Evolutionary conservation across 1,140 invertebrate species (phyloP), one percentile per base, ranked within the genome.

Genomic region (Notospermus geniculatus): DNA sequence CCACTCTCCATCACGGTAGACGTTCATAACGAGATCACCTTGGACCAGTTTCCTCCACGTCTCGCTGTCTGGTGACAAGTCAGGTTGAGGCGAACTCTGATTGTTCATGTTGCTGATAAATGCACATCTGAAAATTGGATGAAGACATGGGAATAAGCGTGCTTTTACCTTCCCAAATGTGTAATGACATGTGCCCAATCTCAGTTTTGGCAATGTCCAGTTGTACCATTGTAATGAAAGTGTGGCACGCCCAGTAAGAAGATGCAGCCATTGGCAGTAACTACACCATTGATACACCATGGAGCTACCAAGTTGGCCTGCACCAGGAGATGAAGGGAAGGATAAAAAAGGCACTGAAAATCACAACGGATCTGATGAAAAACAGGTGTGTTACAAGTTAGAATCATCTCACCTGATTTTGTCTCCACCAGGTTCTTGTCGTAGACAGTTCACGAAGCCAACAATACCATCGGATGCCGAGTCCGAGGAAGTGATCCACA

Each of bases 361-460:
- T n/a, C n/a, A n/a, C n/a, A n/a, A n/a, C n/a, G n/a, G n/a, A n/a
- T n/a, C n/a, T n/a, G n/a, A n/a, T n/a, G n/a, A n/a, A n/a, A n/a
- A n/a, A n/a, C n/a, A n/a, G n/a, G n/a, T n/a, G n/a, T n/a, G n/a
- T n/a, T n/a, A n/a, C n/a, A n/a, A n/a, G n/a, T n/a, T n/a, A n/a
- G n/a, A n/a, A n/a, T n/a, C 50, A n/a, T 41, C 56, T 58, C 72
- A 84, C 71, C 91, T 87, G 13, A 91, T 81, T 69, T 87, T 87
- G 52, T 85, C 80, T 54, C 92, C 92, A 54, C 90, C 91, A 11
- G 88, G 84, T 82, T 97, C 95, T 68, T 86, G 85, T 69, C 89
- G 88, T 43, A 98, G 82, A 77, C 95, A 98, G 68, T 92, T 95
- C 57, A 90, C 87, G 65, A 98, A 80, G 50, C 95, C 95, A 53